These are phyloP conservation scores for Agrilus planipennis DNA, from an alignment of 1,140 invertebrate species.

Conservation along the genomic window DNA sequence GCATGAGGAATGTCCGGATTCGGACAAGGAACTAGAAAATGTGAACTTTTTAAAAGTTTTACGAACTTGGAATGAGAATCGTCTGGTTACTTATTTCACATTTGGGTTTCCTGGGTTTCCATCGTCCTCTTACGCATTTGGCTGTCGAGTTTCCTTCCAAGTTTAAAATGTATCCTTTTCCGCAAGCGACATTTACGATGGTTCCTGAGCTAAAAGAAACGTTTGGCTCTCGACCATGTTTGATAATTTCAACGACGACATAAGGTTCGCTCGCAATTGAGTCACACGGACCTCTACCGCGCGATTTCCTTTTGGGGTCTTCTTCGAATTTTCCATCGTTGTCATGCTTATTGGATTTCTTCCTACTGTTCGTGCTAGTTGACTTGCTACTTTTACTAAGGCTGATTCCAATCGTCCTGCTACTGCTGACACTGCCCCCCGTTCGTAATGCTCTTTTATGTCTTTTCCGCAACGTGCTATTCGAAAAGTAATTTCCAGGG, in stretches of 20 bases:
- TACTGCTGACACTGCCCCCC: slow-evolving; percentile 16
- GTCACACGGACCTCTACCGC: slow-evolving; percentile 31
- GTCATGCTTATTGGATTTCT: slow-evolving; percentile 21
- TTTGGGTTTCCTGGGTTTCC: slow-evolving; percentile 67
- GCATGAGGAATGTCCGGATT: slow-evolving; percentile 51
- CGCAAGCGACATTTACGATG: slow-evolving; percentile 57
- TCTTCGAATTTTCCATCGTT: slow-evolving; percentile 16
- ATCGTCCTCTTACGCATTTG: slow-evolving; percentile 62
- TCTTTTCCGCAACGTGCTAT: too few species aligned
- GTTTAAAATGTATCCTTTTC: slow-evolving; percentile 61
- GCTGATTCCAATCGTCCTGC: slow-evolving; percentile 12
- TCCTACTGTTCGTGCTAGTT: slow-evolving; percentile 15
- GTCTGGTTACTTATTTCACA: slow-evolving; percentile 66
- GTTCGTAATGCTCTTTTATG: slow-evolving; percentile 26
- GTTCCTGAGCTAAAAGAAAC: slow-evolving; percentile 51
- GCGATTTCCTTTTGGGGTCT: slow-evolving; percentile 23
- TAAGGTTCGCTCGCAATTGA: slow-evolving; percentile 52
- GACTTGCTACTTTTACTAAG: slow-evolving; percentile 20
- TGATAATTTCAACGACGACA: slow-evolving; percentile 52
- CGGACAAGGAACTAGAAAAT: slow-evolving; percentile 50
- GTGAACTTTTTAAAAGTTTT: too few species aligned
- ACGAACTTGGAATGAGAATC: too few species aligned
- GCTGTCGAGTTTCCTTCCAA: slow-evolving; percentile 61
- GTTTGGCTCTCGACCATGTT: slow-evolving; percentile 45
- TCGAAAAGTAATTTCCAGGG: too few species aligned